A percentile compares a stretch with the other conserved stretches of the same genome.
Evolutionary conservation across 2,888 invertebrate species (phyloP).

Genomic region (Stenurella melanura): DNA sequence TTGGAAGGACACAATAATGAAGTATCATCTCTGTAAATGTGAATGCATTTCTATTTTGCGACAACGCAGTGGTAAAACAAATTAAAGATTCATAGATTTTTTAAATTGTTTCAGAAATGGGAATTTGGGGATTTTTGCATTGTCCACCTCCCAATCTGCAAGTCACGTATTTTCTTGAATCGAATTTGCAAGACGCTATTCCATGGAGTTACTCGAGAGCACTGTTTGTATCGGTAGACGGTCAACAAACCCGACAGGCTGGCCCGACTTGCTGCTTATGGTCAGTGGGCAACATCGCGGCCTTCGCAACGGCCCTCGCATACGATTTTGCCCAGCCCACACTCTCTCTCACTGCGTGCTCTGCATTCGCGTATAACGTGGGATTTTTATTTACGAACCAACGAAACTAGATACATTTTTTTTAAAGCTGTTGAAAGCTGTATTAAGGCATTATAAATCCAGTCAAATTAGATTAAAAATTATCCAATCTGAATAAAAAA

Average conservation of each 20-base stretch:
- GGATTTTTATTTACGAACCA: neutral
- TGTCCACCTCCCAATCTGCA: neutral
- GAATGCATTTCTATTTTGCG: too few relatives aligned
- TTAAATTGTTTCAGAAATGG: too few relatives aligned
- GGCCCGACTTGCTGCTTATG: constrained; percentile 34
- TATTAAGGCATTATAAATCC: neutral
- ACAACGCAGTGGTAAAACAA: too few relatives aligned
- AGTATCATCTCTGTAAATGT: too few relatives aligned
- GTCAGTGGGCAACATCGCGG: constrained; percentile 43
- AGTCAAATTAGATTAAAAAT: too few relatives aligned
- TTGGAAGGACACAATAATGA: too few relatives aligned
- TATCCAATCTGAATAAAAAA: too few relatives aligned
- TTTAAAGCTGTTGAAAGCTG: neutral
- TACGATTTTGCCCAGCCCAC: constrained; percentile 12
- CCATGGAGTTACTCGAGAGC: constrained; percentile 13
- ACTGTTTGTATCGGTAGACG: constrained; percentile 25
- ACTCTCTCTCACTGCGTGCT: constrained; percentile 44
- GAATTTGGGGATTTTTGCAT: too few relatives aligned
- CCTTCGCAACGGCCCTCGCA: constrained; percentile 39
- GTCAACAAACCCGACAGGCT: constrained; percentile 35
- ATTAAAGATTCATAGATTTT: too few relatives aligned
- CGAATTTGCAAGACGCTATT: constrained; percentile 15
- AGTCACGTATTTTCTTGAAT: constrained; percentile 11
- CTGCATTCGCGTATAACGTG: constrained; percentile 40
- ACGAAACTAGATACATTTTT: neutral